Evolutionary conservation across 2,888 invertebrate genomes (phyloP).

Genomic region (Sarcophaga rosellei): DNA sequence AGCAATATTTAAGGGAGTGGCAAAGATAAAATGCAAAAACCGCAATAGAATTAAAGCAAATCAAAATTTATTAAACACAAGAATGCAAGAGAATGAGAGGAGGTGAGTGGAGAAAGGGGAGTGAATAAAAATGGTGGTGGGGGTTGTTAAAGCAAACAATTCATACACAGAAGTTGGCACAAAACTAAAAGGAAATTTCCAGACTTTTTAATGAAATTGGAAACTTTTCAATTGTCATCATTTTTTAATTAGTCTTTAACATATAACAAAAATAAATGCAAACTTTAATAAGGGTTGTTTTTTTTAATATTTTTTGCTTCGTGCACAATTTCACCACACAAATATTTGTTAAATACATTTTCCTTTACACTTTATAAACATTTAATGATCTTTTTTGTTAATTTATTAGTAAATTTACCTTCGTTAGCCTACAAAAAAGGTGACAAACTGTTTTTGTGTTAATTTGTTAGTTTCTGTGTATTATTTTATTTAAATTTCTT

Average conservation of each 20-base stretch:
- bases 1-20: constrained; percentile 60
- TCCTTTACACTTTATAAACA: neutral
- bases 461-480: constrained; percentile 46
- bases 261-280: neutral
- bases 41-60: constrained; percentile 37
- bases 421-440: constrained; percentile 46
- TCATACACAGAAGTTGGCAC: constrained; percentile 2
- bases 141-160: constrained; percentile 32
- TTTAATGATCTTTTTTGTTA: constrained; percentile 9
- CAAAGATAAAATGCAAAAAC: constrained; percentile 54
- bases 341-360: constrained; percentile 8
- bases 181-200: constrained; percentile 17
- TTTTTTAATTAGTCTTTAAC: neutral
- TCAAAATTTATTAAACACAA: neutral
- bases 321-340: constrained; percentile 53
- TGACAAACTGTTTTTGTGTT: constrained; percentile 54
- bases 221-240: neutral
- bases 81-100: no score
- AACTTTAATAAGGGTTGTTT: constrained; percentile 9
- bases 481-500: constrained; percentile 18
- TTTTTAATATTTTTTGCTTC: neutral
- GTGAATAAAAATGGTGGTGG: neutral
- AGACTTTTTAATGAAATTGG: neutral
- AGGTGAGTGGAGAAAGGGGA: no score
- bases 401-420: constrained; percentile 62